Evolutionary conservation across 1,140 invertebrate species (phyloP).

Genomic region (Zaprionus ornatus): DNA sequence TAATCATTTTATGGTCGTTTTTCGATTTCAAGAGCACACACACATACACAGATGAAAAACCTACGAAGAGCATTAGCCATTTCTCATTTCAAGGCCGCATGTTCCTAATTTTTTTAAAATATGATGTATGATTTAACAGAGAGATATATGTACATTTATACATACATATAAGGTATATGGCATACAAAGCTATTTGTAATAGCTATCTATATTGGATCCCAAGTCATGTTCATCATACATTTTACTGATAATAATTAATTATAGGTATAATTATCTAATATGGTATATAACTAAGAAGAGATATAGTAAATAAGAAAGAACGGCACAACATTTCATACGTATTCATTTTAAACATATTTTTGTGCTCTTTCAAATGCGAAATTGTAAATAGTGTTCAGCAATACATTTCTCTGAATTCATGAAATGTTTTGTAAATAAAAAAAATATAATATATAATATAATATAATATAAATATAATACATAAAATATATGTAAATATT

Average conservation of each 20-base stretch:
- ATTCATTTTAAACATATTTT: not conserved
- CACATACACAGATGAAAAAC: not conserved
- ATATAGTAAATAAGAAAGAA: not conserved
- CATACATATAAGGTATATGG: conserved; percentile 3
- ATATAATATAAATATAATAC: too few species aligned
- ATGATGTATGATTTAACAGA: not conserved
- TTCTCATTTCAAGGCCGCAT: conserved; percentile 16
- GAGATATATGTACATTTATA: not conserved
- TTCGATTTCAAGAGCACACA: conserved; percentile 8
- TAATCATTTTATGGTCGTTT: conserved; percentile 1
- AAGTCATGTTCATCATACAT: conserved; percentile 28
- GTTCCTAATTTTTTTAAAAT: conserved; percentile 24
- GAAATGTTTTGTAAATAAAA: not conserved
- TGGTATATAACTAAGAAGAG: conserved; percentile 3
- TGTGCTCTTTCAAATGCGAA: not conserved
- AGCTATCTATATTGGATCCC: conserved; percentile 12
- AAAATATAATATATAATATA: too few species aligned
- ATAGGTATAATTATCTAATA: conserved; percentile 3
- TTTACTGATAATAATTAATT: conserved; percentile 19
- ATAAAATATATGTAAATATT: too few species aligned
- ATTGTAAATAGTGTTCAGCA: conserved; percentile 31
- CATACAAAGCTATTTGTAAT: not conserved
- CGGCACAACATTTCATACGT: conserved; percentile 17
- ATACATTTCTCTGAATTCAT: conserved; percentile 18
- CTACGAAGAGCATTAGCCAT: not conserved